Percentiles rank a stretch among this genome's conserved stretches.
Evolutionary conservation across 2,797 vertebrate genomes (phyloP).

Genomic region (Betta splendens): DNA sequence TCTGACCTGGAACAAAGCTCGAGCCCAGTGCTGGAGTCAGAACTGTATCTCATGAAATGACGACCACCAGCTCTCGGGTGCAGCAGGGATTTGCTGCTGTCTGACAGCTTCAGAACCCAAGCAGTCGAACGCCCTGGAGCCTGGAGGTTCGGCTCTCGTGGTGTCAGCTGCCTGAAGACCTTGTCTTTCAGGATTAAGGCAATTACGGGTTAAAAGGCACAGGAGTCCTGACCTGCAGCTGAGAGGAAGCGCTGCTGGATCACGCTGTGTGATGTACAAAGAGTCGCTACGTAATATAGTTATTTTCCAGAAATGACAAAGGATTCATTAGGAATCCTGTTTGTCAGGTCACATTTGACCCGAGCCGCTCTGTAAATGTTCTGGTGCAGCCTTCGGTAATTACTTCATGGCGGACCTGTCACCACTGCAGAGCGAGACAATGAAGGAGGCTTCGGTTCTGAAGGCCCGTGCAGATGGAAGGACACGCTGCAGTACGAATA

Average conservation of each 20-base stretch:
- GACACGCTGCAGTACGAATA: neutral
- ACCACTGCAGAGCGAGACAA: slow-evolving; percentile 21
- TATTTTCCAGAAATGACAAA: no score
- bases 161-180: neutral
- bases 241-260: slow-evolving; percentile 6
- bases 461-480: neutral
- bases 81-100: no score
- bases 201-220: slow-evolving; percentile 3
- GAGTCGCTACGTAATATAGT: no score
- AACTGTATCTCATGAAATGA: neutral
- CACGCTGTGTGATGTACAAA: neutral
- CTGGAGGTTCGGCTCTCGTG: neutral
- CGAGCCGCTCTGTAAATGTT: no score
- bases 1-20: neutral
- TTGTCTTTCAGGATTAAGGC: slow-evolving; percentile 3
- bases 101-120: neutral
- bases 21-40: neutral
- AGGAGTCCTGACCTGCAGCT: neutral
- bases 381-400: neutral
- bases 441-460: slow-evolving; percentile 17
- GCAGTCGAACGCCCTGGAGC: neutral
- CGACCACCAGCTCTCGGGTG: neutral
- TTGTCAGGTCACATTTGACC: neutral
- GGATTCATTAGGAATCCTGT: no score
- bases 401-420: slow-evolving; percentile 27